These are phyloP conservation scores for Drosophila differens DNA, from an alignment of 2,888 invertebrate species.

Conservation along the genomic window DNA sequence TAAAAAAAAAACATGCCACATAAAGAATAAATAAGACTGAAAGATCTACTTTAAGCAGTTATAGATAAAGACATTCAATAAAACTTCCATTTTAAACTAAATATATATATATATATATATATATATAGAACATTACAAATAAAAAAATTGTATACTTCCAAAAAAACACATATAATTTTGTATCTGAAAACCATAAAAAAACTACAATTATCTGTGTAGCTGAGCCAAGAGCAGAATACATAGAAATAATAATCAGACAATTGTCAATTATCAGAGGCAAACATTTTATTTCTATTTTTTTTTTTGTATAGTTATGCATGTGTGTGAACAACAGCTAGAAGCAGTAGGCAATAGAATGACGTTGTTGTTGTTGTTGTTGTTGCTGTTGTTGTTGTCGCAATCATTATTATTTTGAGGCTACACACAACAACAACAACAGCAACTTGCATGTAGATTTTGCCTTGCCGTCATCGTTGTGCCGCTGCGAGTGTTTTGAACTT, in stretches of 20 bases:
- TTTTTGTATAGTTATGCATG: constrained; percentile 17
- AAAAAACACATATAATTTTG: background rate
- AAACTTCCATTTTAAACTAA: background rate
- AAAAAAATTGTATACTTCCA: background rate
- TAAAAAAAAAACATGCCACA: constrained; percentile 1
- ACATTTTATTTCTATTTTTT: constrained; percentile 31
- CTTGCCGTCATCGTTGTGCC: constrained; percentile 66
- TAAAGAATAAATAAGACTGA: constrained; percentile 1
- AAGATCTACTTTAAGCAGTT: background rate
- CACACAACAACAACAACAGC: constrained; percentile 41
- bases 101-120: background rate
- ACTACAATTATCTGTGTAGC: constrained; percentile 26
- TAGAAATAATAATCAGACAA: constrained; percentile 71
- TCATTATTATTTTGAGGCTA: constrained; percentile 81
- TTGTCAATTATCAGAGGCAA: constrained; percentile 76
- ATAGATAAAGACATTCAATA: constrained; percentile 1
- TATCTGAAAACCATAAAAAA: constrained; percentile 17
- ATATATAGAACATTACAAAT: background rate
- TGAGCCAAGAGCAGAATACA: constrained; percentile 51
- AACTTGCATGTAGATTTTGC: constrained; percentile 78
- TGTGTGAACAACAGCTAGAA: constrained; percentile 36
- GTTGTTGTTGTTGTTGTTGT: constrained; percentile 35
- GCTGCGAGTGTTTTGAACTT: constrained; percentile 84
- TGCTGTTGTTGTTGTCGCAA: constrained; percentile 72
- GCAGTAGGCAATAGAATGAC: constrained; percentile 32